Base-by-base conservation (phyloP, 1,140 invertebrate genomes). In the Cecropterus lyciades region DNA sequence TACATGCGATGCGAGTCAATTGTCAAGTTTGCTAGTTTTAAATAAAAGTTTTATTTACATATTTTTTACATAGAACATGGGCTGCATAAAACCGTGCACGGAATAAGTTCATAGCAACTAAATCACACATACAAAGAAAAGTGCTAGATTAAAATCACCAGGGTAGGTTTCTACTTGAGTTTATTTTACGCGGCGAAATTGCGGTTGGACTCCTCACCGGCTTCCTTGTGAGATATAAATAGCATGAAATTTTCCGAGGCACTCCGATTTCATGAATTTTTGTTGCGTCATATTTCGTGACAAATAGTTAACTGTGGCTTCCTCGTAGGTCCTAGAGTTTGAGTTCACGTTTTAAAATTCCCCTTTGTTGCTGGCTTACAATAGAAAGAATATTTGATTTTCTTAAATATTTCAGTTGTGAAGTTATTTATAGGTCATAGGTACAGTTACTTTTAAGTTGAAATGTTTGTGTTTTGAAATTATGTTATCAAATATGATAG, bases 241-340 rank as follows among this genome's bases (percentile, higher is more conserved):
- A 84, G 76, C 73, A 71, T 74, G 78, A 82, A 84, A 83, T 81
- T 81, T 76, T 73, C 70, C 67, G 62, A 82, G 76, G 52, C 70
- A 82, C 82, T 80, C 81, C 82, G 78, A 81, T 85, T 85, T 80
- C 77, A 85, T 87, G 81, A 85, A 87, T 87, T 87, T 87, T 82
- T 85, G 77, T 80, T 76, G 80, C 82, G 83, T 85, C 80, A 87
- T 84, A 87, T 87, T 87, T 82, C 77, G 80, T 81, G 85, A 85
- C 79, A 85, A 87, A 87, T 84, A 83, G 77, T 75, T 84, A 73
- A 77, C 66, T 71, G 67, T 70, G 72, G 67, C 71, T 77, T 73
- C 69, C 74, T 65, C 68, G 67, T 70, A 74, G 65, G 27, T 49
- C n/a, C 72, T 75, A 66, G n/a, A n/a, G 74, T 69, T 69, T 14